Evolutionary conservation across 1,140 invertebrate genomes (phyloP), one percentile per base, ranked within the genome.

Genomic region (Aphelinus certus): DNA sequence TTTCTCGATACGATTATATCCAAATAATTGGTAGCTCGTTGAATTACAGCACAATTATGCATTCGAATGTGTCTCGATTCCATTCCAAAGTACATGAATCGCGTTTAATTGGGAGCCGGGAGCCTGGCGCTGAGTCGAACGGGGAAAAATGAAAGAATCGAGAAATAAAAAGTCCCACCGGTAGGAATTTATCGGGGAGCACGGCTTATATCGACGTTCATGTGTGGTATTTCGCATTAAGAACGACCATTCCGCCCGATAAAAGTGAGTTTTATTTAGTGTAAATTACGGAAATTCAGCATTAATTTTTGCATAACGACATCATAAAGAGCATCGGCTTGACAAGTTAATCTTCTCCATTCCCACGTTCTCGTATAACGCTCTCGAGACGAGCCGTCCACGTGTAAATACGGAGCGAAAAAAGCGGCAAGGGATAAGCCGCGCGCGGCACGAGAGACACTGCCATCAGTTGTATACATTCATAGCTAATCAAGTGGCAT

Each of bases 401-500:
- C 49, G 26, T 7, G 51, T 55, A 49, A 61, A 51, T 49, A 56
- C 4, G 26, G 51, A 51, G 61, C 49, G 43, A 63, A 63, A 63
- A 63, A 63, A n/a, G 42, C 42, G 42, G 42, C 9, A 71, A 61
- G 75, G 70, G 75, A 76, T 76, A 67, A 76, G 68, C 73, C 62
- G 5, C 4, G 67, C 42, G 51, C n/a, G 53, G 26, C 64, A 68
- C 47, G 62, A 66, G 63, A 76, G 74, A 53, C 68, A 46, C 5
- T 46, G 67, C 67, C 73, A 75, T 75, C 68, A 69, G 49, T 70
- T 70, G 73, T 26, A n/a, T 71, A 71, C 74, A 79, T 79, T 79
- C 77, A 80, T 80, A 77, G 79, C 76, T 77, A 78, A 81, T 81
- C 78, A 73, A 71, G 75, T 45, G 77, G 57, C 79, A 76, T 79